Base-by-base conservation (phyloP, 2,888 invertebrate species). In the Mythimna loreyi region DNA sequence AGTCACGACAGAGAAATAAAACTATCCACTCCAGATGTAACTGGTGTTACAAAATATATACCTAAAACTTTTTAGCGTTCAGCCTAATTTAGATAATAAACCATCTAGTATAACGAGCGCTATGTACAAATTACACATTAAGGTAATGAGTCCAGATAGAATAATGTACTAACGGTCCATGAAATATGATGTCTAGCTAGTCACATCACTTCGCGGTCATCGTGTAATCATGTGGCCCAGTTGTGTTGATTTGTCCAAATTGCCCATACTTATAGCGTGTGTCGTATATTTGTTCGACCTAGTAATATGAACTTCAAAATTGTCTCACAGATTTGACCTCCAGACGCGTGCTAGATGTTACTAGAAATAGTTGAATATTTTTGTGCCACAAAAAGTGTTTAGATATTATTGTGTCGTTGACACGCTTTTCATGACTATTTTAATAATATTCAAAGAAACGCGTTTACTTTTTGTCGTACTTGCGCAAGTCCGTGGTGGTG, bases 211-310 rank as follows among this genome's bases (percentile, higher is more conserved):
- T 75, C 74, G 71, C 74, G 78, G 80, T 75, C 79, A 78, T 68
- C 77, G 61, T 62, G 87, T 75, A 80, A 64, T 92, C 91, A 91
- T 90, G 89, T 92, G 94, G 81, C 91, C 94, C 86, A 93, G 87
- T 93, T 93, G 83, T 89, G 91, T 91, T 92, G 92, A 94, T 94
- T 93, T 91, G 92, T 81, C 90, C 89, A 92, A 94, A 94, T 94
- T 94, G 93, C 81, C 84, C 88, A 87, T 90, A 91, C 90, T 91
- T 91, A 89, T 82, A 85, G 21, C 58, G 67, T 79, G 67, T 47
- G 40, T 60, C 49, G 65, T 43, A 78, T 79, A 91, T 91, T 91
- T 87, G 87, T 89, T 87, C 89, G 92, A 92, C 92, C 93, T 89
- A 90, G 83, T 87, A 88, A 77, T 86, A 72, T 88, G 85, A 85